Evolutionary conservation across 2,113 vertebrate genomes (phyloP).

Genomic region (Sander lucioperca): DNA sequence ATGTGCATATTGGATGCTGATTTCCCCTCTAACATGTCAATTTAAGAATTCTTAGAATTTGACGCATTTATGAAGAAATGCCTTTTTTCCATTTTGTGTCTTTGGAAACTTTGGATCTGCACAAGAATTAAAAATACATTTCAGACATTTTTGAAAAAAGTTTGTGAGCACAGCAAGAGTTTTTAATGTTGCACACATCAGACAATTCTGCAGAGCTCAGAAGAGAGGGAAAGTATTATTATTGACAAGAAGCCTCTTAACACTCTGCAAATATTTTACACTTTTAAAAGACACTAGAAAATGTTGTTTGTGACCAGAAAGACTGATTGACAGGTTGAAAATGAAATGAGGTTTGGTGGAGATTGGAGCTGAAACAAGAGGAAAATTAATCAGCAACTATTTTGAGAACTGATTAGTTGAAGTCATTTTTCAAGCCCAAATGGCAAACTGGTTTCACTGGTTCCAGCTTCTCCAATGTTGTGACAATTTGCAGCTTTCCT

Average conservation of each 20-base stretch:
- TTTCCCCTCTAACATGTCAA: background rate
- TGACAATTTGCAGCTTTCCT: no score
- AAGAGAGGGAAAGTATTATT: background rate
- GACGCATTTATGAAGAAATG: no score
- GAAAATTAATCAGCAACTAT: background rate
- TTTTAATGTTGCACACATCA: background rate
- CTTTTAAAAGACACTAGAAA: background rate
- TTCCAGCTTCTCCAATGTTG: background rate
- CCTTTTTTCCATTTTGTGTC: no score
- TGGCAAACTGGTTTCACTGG: background rate
- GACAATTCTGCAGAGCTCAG: background rate
- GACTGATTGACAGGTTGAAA: no score
- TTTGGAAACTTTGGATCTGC: no score
- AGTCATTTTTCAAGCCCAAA: no score
- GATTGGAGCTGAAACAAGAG: background rate
- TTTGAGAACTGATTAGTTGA: background rate
- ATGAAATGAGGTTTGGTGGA: background rate
- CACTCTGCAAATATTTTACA: background rate
- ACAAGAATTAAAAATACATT: no score
- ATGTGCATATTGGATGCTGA: background rate
- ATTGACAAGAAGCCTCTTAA: background rate
- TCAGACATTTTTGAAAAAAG: no score
- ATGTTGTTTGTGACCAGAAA: background rate
- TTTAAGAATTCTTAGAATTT: background rate
- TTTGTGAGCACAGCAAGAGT: no score